A percentile compares a stretch with the other conserved stretches of the same genome.
Evolutionary conservation across 2,113 vertebrate species (phyloP).

Genomic region (Pomatostomus ruficeps): DNA sequence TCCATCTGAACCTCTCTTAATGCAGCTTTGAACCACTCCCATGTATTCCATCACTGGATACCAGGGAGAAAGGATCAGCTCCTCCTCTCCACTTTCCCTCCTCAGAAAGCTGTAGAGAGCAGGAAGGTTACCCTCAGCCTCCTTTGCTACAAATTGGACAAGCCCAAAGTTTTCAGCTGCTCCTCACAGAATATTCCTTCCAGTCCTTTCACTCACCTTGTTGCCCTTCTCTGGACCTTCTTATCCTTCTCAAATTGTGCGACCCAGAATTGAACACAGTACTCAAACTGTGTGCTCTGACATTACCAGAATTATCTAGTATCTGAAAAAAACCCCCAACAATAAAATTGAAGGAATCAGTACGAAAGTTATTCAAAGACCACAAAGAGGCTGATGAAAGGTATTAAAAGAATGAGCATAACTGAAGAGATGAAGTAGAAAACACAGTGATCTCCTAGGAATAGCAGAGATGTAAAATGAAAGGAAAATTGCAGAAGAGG

Average conservation of each 20-base stretch:
- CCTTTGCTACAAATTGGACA: background rate
- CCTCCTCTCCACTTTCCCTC: background rate
- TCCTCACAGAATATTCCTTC: background rate
- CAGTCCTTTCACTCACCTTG: background rate
- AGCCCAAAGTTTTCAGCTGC: rapidly evolving
- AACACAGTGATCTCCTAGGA: background rate
- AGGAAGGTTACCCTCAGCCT: background rate
- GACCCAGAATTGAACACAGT: background rate
- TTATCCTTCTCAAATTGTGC: background rate
- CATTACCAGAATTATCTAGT: background rate
- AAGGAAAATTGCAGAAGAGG: constrained; percentile 43
- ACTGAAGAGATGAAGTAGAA: background rate
- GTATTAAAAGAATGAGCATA: background rate
- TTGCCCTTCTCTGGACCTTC: background rate
- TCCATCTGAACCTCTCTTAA: background rate
- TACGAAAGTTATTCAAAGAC: background rate
- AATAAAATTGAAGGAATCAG: background rate
- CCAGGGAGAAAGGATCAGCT: background rate
- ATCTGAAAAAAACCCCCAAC: background rate
- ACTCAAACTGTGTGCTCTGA: background rate
- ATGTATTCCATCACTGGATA: rapidly evolving
- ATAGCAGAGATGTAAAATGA: constrained; percentile 25
- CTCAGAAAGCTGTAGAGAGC: background rate
- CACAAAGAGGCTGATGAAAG: background rate
- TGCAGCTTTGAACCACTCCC: background rate